Base-by-base conservation (phyloP, 2,113 vertebrate genomes). In the Tylochromis polylepis region DNA sequence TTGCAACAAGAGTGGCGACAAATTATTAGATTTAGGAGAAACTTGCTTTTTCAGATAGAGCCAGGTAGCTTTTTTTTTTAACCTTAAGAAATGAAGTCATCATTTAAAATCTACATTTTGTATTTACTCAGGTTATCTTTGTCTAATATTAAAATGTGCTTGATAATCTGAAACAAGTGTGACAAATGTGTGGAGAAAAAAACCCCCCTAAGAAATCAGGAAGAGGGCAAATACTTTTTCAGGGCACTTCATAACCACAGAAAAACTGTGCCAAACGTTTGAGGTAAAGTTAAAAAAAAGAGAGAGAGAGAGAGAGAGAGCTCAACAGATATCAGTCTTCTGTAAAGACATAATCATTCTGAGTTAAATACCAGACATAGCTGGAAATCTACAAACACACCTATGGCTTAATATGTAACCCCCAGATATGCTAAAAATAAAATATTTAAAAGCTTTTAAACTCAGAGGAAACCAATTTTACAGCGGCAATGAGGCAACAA, bases 221-320 rank as follows among this genome's bases (percentile, higher is more conserved):
- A 67, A 38, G 60, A 67, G 1, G 36, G n/a, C 1, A 67, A 0
- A 67, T 67, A 67, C 5, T 38, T 67, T 41, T 67, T 0, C 11
- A 67, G 4, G 34, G 6, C 0, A 65, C 31, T 1, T 38, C 60
- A 65, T 65, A 65, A 36, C 31, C 59, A 4, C 10, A 62, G 59
- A 62, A 36, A 62, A 62, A 36, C 60, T 8, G 59, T 62, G 31
- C 31, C 36, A 65, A 65, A 31, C 31, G 38, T 65, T 65, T 65
- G 60, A 65, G 60, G 31, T n/a, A 12, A 65, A 65, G 60, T 65
- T 11, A 38, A 67, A 22, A 67, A 34, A 34, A 34, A 34, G 5
- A 34, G n/a, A n/a, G n/a, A n/a, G n/a, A n/a, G n/a, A 34, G 2
- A 38, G 3, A 38, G 3, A 41, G 11, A 41, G 3, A 0, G 2